These are phyloP conservation scores for Heliconius himera DNA, from an alignment of 1,140 invertebrate genomes.

Conservation along the genomic window DNA sequence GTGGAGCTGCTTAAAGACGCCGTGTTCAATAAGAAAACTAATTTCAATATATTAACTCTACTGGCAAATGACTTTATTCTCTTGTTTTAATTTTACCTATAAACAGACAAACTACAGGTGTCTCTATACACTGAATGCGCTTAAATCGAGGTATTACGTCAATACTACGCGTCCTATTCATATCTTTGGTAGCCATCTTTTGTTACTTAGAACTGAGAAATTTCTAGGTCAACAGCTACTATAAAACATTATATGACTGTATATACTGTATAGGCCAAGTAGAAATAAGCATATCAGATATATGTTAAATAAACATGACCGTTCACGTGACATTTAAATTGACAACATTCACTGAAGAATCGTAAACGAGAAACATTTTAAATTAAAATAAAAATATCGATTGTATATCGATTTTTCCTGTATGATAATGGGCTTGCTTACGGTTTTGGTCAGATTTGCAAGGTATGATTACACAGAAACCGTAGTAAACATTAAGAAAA, in stretches of 20 bases:
- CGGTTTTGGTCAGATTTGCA: too few relatives aligned
- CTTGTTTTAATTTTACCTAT: background rate
- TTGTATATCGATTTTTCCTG: background rate
- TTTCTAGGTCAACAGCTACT: constrained; percentile 40
- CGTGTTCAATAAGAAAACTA: too few relatives aligned
- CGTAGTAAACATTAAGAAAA: too few relatives aligned
- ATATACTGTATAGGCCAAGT: constrained; percentile 2
- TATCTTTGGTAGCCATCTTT: constrained; percentile 38
- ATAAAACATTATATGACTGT: background rate
- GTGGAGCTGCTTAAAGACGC: background rate
- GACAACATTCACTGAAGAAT: background rate
- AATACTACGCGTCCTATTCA: constrained; percentile 30
- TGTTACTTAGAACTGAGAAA: constrained; percentile 37
- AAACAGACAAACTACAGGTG: background rate
- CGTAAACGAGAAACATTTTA: background rate
- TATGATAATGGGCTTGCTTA: background rate
- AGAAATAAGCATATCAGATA: background rate
- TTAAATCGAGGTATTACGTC: constrained; percentile 29
- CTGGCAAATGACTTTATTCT: too few relatives aligned
- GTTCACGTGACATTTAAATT: constrained; percentile 15
- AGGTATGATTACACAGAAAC: too few relatives aligned
- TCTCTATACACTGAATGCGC: constrained; percentile 32
- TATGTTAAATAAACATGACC: background rate
- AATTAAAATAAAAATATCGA: background rate
- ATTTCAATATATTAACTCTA: too few relatives aligned